These are phyloP conservation scores for Charina bottae DNA, from an alignment of 2,113 vertebrate species.

Conservation along the genomic window DNA sequence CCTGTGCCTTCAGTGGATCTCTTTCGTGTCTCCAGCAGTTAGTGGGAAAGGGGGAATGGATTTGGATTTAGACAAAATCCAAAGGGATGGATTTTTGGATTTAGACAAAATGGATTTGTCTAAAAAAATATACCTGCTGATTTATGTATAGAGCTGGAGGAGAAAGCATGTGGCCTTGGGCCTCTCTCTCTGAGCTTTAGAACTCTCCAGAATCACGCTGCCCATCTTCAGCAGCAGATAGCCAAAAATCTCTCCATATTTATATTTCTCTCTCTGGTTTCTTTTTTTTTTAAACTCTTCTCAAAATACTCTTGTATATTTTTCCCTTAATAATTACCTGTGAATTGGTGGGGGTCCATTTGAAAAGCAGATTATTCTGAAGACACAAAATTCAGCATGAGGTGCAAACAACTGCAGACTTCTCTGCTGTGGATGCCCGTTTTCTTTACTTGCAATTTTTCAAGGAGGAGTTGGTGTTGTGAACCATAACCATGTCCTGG, in stretches of 20 bases:
- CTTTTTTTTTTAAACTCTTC: not conserved
- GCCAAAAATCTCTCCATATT: not conserved
- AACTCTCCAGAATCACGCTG: not conserved
- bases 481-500: not conserved
- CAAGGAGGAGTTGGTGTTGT: not conserved
- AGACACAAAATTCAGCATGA: not conserved
- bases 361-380: not conserved
- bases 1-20: not conserved
- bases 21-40: not conserved
- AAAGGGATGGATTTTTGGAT: no score
- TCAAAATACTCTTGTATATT: not conserved
- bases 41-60: not conserved
- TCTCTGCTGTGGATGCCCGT: not conserved
- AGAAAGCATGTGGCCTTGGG: not conserved
- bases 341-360: not conserved
- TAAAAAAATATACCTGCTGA: not conserved
- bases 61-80: no score
- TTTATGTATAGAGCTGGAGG: not conserved
- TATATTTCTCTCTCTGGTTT: not conserved
- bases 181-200: not conserved
- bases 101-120: not conserved
- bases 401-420: not conserved
- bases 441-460: not conserved
- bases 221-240: not conserved
- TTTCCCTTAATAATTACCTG: not conserved